Conservation (phyloP, 2,888 invertebrate genomes). For the Temnothorax ravouxi region DNA sequence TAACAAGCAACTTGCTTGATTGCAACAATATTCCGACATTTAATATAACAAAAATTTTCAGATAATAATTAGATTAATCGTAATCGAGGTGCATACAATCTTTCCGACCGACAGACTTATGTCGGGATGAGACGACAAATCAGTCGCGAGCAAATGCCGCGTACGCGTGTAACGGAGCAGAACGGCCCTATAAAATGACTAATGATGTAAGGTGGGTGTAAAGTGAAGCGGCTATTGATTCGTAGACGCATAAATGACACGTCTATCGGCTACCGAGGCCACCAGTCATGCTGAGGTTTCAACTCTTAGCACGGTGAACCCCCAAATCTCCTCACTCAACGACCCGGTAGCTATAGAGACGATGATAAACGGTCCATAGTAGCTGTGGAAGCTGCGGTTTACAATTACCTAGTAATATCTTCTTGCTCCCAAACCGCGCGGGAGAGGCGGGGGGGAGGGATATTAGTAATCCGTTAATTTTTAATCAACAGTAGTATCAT, state of each 20-base stretch:
- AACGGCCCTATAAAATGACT: constrained; percentile 81
- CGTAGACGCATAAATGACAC: constrained; percentile 85
- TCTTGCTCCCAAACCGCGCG: constrained; percentile 53
- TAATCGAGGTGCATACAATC: constrained; percentile 2
- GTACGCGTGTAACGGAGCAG: constrained; percentile 70
- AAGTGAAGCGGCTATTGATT: constrained; percentile 85
- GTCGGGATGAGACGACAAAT: constrained; percentile 57
- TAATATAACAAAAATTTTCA: neutral
- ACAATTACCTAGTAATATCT: constrained; percentile 74
- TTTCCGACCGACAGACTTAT: constrained; percentile 20
- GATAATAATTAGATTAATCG: constrained; percentile 31
- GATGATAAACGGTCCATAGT: constrained; percentile 83
- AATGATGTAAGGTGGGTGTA: constrained; percentile 81
- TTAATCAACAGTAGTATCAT: constrained; percentile 8
- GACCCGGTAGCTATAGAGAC: constrained; percentile 73
- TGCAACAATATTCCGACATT: neutral
- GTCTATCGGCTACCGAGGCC: constrained; percentile 85
- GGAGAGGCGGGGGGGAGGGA: constrained; percentile 31
- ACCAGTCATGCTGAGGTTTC: constrained; percentile 86
- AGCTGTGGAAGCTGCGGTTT: constrained; percentile 71
- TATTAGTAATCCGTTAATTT: constrained; percentile 52
- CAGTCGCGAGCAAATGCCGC: constrained; percentile 50
- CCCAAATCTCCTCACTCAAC: constrained; percentile 76
- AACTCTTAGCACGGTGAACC: constrained; percentile 83
- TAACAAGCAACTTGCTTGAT: neutral